phyloP scores from a whole-genome alignment of 2,888 invertebrate genomes.

The Chymomyza amoena region DNA sequence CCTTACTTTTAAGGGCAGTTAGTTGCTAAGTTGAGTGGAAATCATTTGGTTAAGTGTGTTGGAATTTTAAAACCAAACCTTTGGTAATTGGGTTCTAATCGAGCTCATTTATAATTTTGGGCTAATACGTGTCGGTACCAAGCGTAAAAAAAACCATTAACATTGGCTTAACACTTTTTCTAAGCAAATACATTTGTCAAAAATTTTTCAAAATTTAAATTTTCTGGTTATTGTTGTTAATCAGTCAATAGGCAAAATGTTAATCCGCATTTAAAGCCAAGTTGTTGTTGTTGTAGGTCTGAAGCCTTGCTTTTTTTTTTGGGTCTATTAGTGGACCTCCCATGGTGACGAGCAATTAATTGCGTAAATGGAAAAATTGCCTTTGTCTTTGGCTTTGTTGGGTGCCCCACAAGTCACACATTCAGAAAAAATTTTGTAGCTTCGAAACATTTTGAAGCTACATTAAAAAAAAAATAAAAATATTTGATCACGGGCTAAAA shows the following conservation, averaged over 20 bases:
- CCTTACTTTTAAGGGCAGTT: constrained; percentile 16
- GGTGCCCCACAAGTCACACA: constrained; percentile 72
- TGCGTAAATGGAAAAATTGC: constrained; percentile 72
- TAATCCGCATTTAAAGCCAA: constrained; percentile 59
- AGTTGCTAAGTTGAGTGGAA: constrained; percentile 20
- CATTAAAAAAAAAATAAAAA: constrained; percentile 5
- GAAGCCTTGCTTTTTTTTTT: constrained; percentile 26
- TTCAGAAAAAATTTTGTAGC: constrained; percentile 24
- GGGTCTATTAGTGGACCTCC: constrained; percentile 71
- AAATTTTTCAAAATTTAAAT: constrained; percentile 21
- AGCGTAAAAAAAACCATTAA: constrained; percentile 50
- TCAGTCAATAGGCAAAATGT: constrained; percentile 62
- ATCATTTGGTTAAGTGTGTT: background rate
- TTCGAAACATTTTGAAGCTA: background rate
- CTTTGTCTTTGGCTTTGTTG: constrained; percentile 59
- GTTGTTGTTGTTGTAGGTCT: constrained; percentile 14
- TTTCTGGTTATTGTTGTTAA: constrained; percentile 4
- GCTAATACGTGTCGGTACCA: background rate
- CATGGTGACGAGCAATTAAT: constrained; percentile 74
- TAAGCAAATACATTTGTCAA: constrained; percentile 58
- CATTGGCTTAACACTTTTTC: constrained; percentile 38
- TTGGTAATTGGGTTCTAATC: constrained; percentile 68
- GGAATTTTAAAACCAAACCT: background rate
- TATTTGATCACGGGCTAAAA: background rate
- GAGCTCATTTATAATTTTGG: constrained; percentile 42